Base-by-base conservation (phyloP, 2,888 invertebrate species). In the Patella ulyssiponensis region DNA sequence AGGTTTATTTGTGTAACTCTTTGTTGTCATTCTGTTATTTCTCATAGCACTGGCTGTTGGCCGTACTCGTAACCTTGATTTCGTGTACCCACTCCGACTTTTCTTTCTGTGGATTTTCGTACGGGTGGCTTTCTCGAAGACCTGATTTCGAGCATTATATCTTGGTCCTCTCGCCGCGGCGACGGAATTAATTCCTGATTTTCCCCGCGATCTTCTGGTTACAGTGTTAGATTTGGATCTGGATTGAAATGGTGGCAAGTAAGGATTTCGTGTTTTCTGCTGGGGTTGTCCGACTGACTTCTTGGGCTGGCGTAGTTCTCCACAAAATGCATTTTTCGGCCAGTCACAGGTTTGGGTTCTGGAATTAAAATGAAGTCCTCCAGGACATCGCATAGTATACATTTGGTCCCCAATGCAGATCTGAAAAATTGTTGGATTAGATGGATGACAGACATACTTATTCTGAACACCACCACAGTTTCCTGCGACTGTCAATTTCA, bases 311-410 rank as follows among this genome's bases (percentile, higher is more conserved):
- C 64, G 64, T 12, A 64, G 64, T 20, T 20, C 14, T 12, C 64
- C 64, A 64, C 64, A 64, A 64, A 64, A 64, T 2, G 64, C 64
- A 11, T 64, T 64, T 14, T 64, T 64, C 23, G 64, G 64, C 64
- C 64, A 64, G 64, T 64, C 64, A 64, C 64, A 64, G 64, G 64
- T 64, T 20, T 64, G 64, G 4, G 64, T 64, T 23, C 64, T 20
- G 20, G 64, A 64, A 23, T 64, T 64, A 20, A 64, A 64, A 64
- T 64, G 64, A 3, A 64, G 64, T 64, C 20, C 64, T 20, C 64
- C 64, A 12, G 64, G 64, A 23, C 64, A 64, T 20, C 7, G 20
- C 64, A 64, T 64, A 23, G 64, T 64, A 3, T 64, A 64, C 12
- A 23, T 14, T 15, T 64, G 64, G 20, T 64, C 64, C 9, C 64